Conservation (phyloP, 2,797 vertebrate species). For the Gallinago solitaria region DNA sequence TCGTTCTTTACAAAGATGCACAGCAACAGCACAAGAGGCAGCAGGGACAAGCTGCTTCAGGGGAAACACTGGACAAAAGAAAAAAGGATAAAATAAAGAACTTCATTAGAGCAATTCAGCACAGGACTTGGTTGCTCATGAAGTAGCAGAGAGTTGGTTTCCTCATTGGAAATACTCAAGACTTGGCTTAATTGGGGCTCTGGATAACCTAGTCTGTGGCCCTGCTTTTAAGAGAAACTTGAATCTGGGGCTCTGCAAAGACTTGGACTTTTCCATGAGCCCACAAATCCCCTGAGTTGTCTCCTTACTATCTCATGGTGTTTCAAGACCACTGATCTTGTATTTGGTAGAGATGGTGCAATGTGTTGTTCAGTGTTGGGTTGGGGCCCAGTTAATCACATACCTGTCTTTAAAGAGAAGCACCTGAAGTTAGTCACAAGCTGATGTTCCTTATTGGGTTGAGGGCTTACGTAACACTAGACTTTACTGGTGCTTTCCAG, state of each 20-base stretch:
- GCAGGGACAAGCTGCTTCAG: neutral
- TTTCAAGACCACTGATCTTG: neutral
- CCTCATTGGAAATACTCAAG: neutral
- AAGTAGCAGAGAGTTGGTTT: neutral
- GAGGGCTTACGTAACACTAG: neutral
- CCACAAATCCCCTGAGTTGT: accelerated
- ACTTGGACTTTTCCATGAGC: neutral
- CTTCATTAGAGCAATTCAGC: neutral
- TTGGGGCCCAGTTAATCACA: neutral
- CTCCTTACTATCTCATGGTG: accelerated
- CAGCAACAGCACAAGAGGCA: neutral
- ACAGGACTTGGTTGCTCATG: accelerated
- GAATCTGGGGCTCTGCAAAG: neutral
- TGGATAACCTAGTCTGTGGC: neutral
- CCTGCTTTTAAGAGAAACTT: neutral
- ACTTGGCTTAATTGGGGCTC: neutral
- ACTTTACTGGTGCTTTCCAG: neutral
- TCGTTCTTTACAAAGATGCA: neutral
- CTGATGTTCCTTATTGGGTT: neutral
- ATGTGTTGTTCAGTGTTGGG: accelerated
- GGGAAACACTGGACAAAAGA: neutral
- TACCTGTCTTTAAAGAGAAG: neutral
- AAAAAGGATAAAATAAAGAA: neutral
- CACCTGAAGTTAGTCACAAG: accelerated
- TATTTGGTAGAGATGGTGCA: too few species aligned